These are phyloP conservation scores for Spodoptera litura DNA, from an alignment of 1,140 invertebrate species.

Conservation along the genomic window DNA sequence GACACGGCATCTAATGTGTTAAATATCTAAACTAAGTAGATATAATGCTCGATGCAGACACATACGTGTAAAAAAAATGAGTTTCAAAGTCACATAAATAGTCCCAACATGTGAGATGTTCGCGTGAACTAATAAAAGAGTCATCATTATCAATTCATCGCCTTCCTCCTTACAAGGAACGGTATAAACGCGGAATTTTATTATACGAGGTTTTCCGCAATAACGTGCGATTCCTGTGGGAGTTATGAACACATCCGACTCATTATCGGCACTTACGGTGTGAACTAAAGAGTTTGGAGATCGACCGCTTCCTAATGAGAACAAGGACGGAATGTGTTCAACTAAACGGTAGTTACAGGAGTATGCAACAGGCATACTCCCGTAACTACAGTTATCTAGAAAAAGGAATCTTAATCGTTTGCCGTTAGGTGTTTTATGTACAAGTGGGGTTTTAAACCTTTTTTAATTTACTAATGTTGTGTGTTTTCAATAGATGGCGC, in stretches of 20 bases:
- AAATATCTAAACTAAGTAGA: too few relatives aligned
- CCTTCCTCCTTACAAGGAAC: slow-evolving; percentile 55
- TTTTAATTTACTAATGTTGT: too few relatives aligned
- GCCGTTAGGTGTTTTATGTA: too few relatives aligned
- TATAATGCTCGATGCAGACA: too few relatives aligned
- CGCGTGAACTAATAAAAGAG: slow-evolving; percentile 46
- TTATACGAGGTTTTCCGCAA: slow-evolving; percentile 76
- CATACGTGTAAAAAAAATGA: neutral
- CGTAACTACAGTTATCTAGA: neutral
- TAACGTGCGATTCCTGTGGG: slow-evolving; percentile 66
- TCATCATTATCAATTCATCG: slow-evolving; percentile 44
- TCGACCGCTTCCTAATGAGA: slow-evolving; percentile 76
- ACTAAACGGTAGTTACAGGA: slow-evolving; percentile 50
- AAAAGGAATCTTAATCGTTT: neutral
- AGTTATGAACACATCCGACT: slow-evolving; percentile 60
- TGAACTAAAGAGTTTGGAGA: slow-evolving; percentile 70
- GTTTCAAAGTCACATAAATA: neutral
- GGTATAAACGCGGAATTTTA: slow-evolving; percentile 54
- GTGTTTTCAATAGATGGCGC: too few relatives aligned
- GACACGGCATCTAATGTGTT: too few relatives aligned
- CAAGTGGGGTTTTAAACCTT: too few relatives aligned
- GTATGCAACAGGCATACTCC: too few relatives aligned
- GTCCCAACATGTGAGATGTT: neutral
- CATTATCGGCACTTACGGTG: slow-evolving; percentile 23
- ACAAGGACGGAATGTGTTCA: slow-evolving; percentile 70